phyloP scores from a whole-genome alignment of 2,888 invertebrate genomes.

The Ectropis crepuscularia region DNA sequence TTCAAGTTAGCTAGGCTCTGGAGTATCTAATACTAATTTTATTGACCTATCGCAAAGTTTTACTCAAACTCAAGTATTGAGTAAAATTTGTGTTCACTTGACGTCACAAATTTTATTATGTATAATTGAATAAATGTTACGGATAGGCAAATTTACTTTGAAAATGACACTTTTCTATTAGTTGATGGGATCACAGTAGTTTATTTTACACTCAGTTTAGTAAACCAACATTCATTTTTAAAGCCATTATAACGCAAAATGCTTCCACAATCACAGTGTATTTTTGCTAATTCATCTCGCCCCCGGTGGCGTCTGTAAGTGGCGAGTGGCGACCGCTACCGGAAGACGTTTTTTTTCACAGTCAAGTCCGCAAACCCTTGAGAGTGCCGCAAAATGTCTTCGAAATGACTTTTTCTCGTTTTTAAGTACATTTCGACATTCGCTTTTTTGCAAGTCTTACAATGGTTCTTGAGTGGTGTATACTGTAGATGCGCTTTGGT shows the following conservation, averaged over 20 bases:
- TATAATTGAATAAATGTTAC: too few relatives aligned
- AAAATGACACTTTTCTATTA: too few relatives aligned
- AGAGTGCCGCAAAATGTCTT: constrained; percentile 79
- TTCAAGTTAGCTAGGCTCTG: too few relatives aligned
- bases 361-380: constrained; percentile 74
- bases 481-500: constrained; percentile 4
- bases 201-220: too few relatives aligned
- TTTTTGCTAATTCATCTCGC: constrained; percentile 66
- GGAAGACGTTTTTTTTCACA: constrained; percentile 75
- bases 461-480: constrained; percentile 12
- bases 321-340: constrained; percentile 55
- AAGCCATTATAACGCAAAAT: constrained; percentile 19
- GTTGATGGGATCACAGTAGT: too few relatives aligned
- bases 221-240: background rate
- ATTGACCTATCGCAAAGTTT: too few relatives aligned
- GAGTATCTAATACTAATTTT: too few relatives aligned
- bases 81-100: too few relatives aligned
- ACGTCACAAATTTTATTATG: too few relatives aligned
- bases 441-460: constrained; percentile 38
- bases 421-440: constrained; percentile 76
- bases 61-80: too few relatives aligned
- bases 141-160: too few relatives aligned
- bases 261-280: constrained; percentile 46
- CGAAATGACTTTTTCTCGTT: constrained; percentile 71
- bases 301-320: constrained; percentile 68